Evolutionary conservation across 2,113 vertebrate species (phyloP), one percentile per base, ranked within the genome.

Genomic region (Platysternon megacephalum): DNA sequence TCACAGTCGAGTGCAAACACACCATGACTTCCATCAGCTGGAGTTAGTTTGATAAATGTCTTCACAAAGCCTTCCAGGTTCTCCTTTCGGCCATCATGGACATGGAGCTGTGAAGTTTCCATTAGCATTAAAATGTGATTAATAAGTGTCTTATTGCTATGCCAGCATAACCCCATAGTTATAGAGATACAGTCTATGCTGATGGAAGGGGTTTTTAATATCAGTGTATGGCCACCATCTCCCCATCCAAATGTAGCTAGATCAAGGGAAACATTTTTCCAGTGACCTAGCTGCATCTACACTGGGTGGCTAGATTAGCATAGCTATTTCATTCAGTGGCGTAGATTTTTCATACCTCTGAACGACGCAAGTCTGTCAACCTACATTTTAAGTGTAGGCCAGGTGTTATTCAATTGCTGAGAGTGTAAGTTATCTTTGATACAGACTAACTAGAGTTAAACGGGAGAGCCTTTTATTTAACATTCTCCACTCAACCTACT

Each of bases 1-100:
- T 99, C 98, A 49, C 98, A 99, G 93, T 98, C 97, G 86, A 99
- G 11, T 6, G 98, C 97, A 92, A 98, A 99, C 87, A 99, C 94
- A 19, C 98, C 96, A 9, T 97, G 98, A 96, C 97, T 98, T 79
- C 95, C 87, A 1, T 42, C 87, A 4, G 94, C 88, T 2, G 89
- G 87, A 1, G 91, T 79, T 17, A 86, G 68, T 89, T 96, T 97
- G 49, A 85, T 49, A 4, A 88, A 85, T 1, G 98, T 98, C 39
- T 97, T 98, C 88, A 98, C 93, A 90, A 99, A 99, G n/a, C 98
- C 98, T 79, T 98, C 96, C 58, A 98, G 81, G 90, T 97, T 97
- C 91, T 96, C 89, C 29, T 81, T 98, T 86, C 98, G 91, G 5
- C 97, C 96, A 96, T 99, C 98, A 42, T 98, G 98, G 84, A 99